Conservation (phyloP, 2,797 vertebrate genomes). For the Numenius phaeopus region DNA sequence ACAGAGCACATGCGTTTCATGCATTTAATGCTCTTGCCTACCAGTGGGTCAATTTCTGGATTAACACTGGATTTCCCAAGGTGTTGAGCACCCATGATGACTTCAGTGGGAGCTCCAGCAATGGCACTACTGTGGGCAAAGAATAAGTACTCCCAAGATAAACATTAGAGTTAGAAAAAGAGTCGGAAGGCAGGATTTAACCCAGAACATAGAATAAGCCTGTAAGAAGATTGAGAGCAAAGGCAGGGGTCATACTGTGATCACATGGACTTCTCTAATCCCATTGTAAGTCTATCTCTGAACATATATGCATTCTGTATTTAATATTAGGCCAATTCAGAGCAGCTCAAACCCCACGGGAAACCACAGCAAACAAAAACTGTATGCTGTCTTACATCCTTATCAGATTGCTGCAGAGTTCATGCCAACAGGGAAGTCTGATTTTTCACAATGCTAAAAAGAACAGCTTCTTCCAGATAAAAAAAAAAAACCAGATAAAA, state of each 20-base stretch:
- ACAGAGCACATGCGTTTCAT: background rate
- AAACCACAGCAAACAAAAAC: constrained; percentile 11
- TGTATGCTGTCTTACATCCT: background rate
- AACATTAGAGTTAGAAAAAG: background rate
- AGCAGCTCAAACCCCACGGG: background rate
- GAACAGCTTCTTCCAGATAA: constrained; percentile 19
- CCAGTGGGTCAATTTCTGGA: background rate
- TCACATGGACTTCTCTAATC: constrained; percentile 2
- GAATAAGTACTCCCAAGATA: background rate
- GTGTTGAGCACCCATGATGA: background rate
- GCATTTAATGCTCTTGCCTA: background rate
- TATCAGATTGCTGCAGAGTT: background rate
- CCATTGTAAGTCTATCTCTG: background rate
- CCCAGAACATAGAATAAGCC: background rate
- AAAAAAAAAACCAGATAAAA: background rate
- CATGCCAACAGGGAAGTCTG: background rate
- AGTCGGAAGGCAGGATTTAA: background rate
- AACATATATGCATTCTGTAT: background rate
- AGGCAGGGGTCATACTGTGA: background rate
- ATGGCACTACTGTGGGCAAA: background rate
- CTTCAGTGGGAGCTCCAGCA: background rate
- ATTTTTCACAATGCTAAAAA: background rate
- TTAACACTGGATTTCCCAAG: background rate
- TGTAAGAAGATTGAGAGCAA: background rate
- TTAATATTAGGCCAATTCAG: background rate